Evolutionary conservation across 2,888 invertebrate genomes (phyloP), one percentile per base, ranked within the genome.

Genomic region (Ophion ellenae): DNA sequence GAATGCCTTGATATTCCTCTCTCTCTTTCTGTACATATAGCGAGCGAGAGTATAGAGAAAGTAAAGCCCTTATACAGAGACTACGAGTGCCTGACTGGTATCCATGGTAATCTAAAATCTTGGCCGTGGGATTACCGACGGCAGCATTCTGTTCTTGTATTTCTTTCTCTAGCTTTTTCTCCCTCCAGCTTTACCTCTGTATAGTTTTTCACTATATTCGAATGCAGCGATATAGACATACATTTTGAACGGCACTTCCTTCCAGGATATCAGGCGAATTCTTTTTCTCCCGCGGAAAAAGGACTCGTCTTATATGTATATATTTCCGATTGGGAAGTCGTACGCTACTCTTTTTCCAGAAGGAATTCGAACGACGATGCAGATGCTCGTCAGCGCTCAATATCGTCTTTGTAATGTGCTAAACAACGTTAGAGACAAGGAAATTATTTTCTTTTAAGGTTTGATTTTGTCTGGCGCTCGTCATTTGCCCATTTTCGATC

Each of bases 51-150:
- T 70, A 69, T 32, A 64, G 81, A 36, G 70, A 70, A 70, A 73
- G 74, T 84, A 78, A 86, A 78, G 69, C 77, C 70, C 45, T 61
- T 78, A 78, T 70, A 70, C 20, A 71, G 70, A 79, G 59, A 81
- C 83, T 88, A 63, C 77, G 76, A 74, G 53, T 53, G 53, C 73
- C 74, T 63, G 28, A 61, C 81, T 81, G 83, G 81, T 86, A 84
- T 84, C 85, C 83, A 81, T 85, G 85, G 82, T 86, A 87, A 84
- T 87, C 83, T 81, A 76, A 79, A 87, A 83, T 86, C 86, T 86
- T 75, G 78, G 83, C 74, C 78, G 77, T 81, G 75, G 86, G 86
- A 86, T 86, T 84, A 86, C 86, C 71, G 78, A 84, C 78, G 80
- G 74, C 61, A 64, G 74, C 57, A 63, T 76, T 71, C 83, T 75